Conservation (phyloP, 1,140 invertebrate species). For the Conus ventricosus region DNA sequence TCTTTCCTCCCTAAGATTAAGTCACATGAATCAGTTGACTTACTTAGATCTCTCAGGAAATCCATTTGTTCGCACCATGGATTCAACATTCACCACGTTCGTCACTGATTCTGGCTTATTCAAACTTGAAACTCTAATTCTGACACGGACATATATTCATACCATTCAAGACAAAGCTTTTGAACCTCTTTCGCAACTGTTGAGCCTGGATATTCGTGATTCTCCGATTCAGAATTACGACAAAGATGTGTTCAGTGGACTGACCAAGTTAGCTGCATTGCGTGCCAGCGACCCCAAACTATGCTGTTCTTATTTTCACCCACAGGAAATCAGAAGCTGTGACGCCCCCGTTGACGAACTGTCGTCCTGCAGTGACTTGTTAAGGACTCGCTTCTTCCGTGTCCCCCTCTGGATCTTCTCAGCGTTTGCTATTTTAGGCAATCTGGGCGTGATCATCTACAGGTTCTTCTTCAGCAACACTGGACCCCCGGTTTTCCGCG, state of each 20-base stretch:
- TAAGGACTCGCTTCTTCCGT: conserved; percentile 38
- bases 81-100: neutral
- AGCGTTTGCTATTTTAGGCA: conserved; percentile 49
- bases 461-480: conserved; percentile 33
- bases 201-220: neutral
- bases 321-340: conserved; percentile 35
- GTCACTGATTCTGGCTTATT: neutral
- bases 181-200: neutral
- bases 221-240: neutral
- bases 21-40: neutral
- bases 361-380: conserved; percentile 54
- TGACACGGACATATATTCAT: neutral
- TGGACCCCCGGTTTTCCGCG: conserved; percentile 25
- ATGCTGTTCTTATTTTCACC: conserved; percentile 44
- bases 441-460: conserved; percentile 49
- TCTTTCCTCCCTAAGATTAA: neutral
- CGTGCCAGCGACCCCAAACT: conserved; percentile 45
- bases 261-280: conserved; percentile 17
- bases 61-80: neutral
- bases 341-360: conserved; percentile 45
- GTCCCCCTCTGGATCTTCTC: conserved; percentile 50
- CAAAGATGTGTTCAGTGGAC: conserved; percentile 13
- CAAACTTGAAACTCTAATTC: neutral
- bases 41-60: neutral
- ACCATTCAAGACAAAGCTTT: neutral